Percentiles rank a stretch among this genome's conserved stretches.
Evolutionary conservation across 1,140 invertebrate genomes (phyloP).

Genomic region (Scaptomyza hsui): DNA sequence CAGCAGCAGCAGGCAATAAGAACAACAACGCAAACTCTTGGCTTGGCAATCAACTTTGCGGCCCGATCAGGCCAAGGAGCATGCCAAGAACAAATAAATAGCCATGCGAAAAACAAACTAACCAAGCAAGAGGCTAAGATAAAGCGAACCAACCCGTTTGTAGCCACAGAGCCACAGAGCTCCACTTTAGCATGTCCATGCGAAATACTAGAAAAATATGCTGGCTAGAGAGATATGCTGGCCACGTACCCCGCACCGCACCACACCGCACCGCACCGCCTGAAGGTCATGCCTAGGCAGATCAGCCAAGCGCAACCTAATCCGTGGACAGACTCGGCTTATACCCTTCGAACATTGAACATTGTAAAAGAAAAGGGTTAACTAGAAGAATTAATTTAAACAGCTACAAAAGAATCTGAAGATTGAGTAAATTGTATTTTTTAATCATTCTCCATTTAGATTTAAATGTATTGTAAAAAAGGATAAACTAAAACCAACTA

Average conservation of each 20-base stretch:
- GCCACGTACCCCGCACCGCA: neutral
- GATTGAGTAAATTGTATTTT: too few relatives aligned
- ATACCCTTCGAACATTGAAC: slow-evolving; percentile 4
- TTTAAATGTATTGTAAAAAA: too few relatives aligned
- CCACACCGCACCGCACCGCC: slow-evolving; percentile 9
- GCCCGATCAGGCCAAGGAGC: slow-evolving; percentile 55
- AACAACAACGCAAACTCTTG: slow-evolving; percentile 65
- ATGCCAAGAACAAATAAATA: slow-evolving; percentile 80
- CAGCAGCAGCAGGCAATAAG: slow-evolving; percentile 77
- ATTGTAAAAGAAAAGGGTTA: neutral
- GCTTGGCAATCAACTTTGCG: slow-evolving; percentile 51
- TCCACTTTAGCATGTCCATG: slow-evolving; percentile 25
- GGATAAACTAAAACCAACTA: too few relatives aligned
- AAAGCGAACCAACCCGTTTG: slow-evolving; percentile 25
- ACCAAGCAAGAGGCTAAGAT: slow-evolving; percentile 1
- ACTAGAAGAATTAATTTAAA: neutral
- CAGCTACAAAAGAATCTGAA: too few relatives aligned
- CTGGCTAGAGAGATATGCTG: neutral
- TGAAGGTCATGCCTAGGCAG: slow-evolving; percentile 60
- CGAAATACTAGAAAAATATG: slow-evolving; percentile 1
- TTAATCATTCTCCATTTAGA: too few relatives aligned
- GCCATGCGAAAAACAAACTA: slow-evolving; percentile 43
- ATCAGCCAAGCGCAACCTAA: slow-evolving; percentile 36
- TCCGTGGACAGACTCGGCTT: slow-evolving; percentile 9
- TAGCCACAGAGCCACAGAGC: slow-evolving; percentile 13